These are phyloP conservation scores for Sinhomidia bicolor DNA, from an alignment of 2,888 invertebrate species.

Conservation along the genomic window DNA sequence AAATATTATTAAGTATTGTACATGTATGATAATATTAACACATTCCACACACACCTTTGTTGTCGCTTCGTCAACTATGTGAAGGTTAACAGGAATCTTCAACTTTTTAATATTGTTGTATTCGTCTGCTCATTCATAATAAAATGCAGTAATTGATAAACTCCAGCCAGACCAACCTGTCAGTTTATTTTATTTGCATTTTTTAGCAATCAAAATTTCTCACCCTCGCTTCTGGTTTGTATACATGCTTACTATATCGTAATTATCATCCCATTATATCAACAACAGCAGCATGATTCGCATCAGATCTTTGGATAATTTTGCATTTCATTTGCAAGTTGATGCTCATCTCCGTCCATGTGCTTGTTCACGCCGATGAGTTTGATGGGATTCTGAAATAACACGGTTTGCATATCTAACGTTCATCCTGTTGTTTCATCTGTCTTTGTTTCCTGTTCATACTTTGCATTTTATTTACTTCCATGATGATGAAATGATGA, in stretches of 20 bases:
- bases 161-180: background rate
- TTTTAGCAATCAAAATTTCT: background rate
- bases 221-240: background rate
- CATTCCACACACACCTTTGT: constrained; percentile 59
- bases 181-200: background rate
- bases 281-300: background rate
- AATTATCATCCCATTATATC: background rate
- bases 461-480: background rate
- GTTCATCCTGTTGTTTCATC: background rate
- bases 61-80: constrained; percentile 60
- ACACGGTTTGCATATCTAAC: background rate
- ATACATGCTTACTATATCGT: background rate
- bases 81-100: constrained; percentile 69
- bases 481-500: background rate
- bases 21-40: background rate
- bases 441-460: background rate
- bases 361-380: background rate
- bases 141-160: too few species aligned
- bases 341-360: background rate
- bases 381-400: background rate
- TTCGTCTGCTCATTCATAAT: background rate
- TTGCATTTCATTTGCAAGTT: constrained; percentile 3
- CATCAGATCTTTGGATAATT: background rate
- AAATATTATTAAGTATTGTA: background rate
- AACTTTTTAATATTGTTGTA: constrained; percentile 24